phyloP scores from a whole-genome alignment of 2,113 vertebrate species.

The Lucifuga dentata region DNA sequence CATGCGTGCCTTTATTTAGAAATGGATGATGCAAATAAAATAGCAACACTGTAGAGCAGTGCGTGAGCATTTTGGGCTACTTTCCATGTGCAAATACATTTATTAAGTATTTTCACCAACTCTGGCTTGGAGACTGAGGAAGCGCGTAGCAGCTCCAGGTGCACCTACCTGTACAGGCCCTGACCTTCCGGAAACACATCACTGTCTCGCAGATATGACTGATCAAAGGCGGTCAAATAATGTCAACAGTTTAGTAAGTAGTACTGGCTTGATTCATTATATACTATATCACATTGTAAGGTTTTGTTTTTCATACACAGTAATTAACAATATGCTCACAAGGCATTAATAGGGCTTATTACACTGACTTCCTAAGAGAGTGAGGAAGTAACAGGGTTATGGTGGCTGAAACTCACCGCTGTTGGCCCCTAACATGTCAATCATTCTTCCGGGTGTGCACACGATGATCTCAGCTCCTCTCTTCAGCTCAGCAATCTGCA shows the following conservation, averaged over 20 bases:
- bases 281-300: slow-evolving; percentile 35
- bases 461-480: slow-evolving; percentile 99
- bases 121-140: slow-evolving; percentile 28
- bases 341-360: slow-evolving; percentile 53
- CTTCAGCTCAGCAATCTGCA: slow-evolving; percentile 98
- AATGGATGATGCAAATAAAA: too few relatives aligned
- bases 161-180: slow-evolving; percentile 91
- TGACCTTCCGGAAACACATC: slow-evolving; percentile 91
- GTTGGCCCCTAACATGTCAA: slow-evolving; percentile 99
- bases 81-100: neutral
- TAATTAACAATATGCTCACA: slow-evolving; percentile 35
- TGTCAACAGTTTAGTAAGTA: slow-evolving; percentile 96
- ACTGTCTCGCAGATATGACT: slow-evolving; percentile 91
- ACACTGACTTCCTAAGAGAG: neutral
- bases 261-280: slow-evolving; percentile 63
- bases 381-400: neutral
- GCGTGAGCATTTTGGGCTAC: neutral
- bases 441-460: slow-evolving; percentile 98
- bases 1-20: too few relatives aligned
- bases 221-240: slow-evolving; percentile 92
- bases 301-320: slow-evolving; percentile 84
- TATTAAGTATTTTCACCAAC: slow-evolving; percentile 8
- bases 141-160: slow-evolving; percentile 50
- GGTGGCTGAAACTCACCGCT: slow-evolving; percentile 88
- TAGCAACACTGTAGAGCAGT: slow-evolving; percentile 11